These are phyloP conservation scores for Chymomyza amoena DNA, from an alignment of 2,888 invertebrate species.

Conservation along the genomic window DNA sequence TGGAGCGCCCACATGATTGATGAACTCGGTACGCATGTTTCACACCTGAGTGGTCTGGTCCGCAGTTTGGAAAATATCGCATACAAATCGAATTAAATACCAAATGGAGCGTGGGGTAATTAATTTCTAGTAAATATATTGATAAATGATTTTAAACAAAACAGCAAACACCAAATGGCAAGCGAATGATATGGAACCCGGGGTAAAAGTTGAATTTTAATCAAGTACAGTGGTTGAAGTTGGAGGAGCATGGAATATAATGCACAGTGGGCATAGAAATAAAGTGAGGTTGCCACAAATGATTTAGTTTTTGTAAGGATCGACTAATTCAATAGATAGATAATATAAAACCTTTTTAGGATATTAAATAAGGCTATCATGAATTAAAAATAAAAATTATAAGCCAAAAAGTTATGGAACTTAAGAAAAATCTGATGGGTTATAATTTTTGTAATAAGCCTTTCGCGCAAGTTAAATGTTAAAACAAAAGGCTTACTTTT, in stretches of 20 bases:
- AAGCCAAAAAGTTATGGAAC: too few species aligned
- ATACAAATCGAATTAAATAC: conserved; percentile 68
- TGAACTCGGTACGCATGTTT: conserved; percentile 54
- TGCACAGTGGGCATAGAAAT: neutral
- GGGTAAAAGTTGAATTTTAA: neutral
- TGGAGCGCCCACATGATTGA: conserved; percentile 55
- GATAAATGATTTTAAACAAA: conserved; percentile 50
- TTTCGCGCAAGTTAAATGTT: too few species aligned
- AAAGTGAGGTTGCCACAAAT: too few species aligned
- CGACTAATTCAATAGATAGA: too few species aligned
- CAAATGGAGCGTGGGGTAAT: conserved; percentile 48
- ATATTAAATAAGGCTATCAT: too few species aligned
- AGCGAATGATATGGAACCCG: neutral
- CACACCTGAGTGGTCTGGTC: conserved; percentile 52
- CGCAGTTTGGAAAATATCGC: conserved; percentile 43
- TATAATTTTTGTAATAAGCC: too few species aligned
- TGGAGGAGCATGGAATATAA: too few species aligned
- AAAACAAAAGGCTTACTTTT: too few species aligned
- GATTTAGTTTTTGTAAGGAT: too few species aligned
- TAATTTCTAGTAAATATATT: conserved; percentile 60
- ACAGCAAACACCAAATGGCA: neutral
- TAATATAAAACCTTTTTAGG: too few species aligned
- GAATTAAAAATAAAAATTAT: too few species aligned
- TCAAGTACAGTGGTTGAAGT: neutral
- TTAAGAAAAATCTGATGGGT: too few species aligned